These are phyloP conservation scores for Cyprinella venusta DNA, from an alignment of 2,797 vertebrate species.

Conservation along the genomic window DNA sequence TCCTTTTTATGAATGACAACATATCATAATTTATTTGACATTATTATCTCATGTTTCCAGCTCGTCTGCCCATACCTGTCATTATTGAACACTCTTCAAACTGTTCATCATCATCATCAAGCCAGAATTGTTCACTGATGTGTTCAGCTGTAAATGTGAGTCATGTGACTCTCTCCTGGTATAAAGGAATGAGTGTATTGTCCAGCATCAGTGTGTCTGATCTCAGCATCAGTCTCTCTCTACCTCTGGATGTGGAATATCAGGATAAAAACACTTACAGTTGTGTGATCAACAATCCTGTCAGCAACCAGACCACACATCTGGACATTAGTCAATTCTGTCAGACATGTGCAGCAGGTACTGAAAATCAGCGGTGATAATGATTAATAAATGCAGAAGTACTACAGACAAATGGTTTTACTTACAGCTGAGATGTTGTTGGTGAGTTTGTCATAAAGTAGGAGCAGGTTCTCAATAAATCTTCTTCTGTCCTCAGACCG, in stretches of 20 bases:
- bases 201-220: constrained; percentile 15
- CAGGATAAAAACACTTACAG: neutral
- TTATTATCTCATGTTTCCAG: neutral
- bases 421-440: neutral
- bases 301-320: neutral
- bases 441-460: neutral
- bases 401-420: neutral
- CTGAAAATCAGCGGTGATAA: neutral
- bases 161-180: constrained; percentile 19
- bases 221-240: neutral
- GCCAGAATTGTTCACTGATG: rapidly evolving
- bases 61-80: neutral
- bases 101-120: neutral
- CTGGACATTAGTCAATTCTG: neutral
- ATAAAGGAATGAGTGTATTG: neutral
- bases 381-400: neutral
- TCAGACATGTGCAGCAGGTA: neutral
- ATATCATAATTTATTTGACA: too few species aligned
- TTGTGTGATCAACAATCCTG: neutral
- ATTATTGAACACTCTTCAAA: neutral
- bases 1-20: too few species aligned
- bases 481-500: neutral
- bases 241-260: neutral
- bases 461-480: neutral
- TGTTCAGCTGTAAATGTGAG: neutral